A percentile compares a stretch with the other conserved stretches of the same genome.
Evolutionary conservation across 37 sponge, comb jelly and placozoan genomes (phyloP).

Genomic region (Aphrocallistes beatrix): DNA sequence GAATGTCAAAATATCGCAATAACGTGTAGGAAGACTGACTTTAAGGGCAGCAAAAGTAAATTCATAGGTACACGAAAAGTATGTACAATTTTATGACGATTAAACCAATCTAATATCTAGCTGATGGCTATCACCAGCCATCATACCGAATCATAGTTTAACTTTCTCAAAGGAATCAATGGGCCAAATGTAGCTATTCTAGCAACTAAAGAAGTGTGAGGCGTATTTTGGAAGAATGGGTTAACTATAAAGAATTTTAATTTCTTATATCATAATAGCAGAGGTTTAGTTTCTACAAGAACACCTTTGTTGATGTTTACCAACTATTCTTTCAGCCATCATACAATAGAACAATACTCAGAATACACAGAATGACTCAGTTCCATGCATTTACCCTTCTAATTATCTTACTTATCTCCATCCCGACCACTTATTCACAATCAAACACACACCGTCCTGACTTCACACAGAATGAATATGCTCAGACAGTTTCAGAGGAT

Average conservation of each 20-base stretch:
- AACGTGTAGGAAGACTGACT: too few species aligned
- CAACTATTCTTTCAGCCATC: background rate
- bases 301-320: background rate
- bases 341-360: background rate
- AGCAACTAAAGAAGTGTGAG: slow-evolving; percentile 48
- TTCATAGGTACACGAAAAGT: background rate
- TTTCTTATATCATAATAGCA: background rate
- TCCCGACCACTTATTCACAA: background rate
- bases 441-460: background rate
- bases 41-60: too few species aligned
- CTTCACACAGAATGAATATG: background rate
- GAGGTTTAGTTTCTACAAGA: background rate
- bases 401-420: background rate
- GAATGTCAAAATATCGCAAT: too few species aligned
- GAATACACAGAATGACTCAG: background rate
- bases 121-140: background rate
- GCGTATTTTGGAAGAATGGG: slow-evolving; percentile 54
- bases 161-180: background rate
- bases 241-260: background rate
- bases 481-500: background rate
- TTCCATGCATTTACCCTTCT: background rate
- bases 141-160: background rate
- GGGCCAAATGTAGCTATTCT: slow-evolving; percentile 64
- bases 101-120: background rate
- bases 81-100: background rate